phyloP scores from a whole-genome alignment of 2,888 invertebrate species.

The Drosophila barbarae region DNA sequence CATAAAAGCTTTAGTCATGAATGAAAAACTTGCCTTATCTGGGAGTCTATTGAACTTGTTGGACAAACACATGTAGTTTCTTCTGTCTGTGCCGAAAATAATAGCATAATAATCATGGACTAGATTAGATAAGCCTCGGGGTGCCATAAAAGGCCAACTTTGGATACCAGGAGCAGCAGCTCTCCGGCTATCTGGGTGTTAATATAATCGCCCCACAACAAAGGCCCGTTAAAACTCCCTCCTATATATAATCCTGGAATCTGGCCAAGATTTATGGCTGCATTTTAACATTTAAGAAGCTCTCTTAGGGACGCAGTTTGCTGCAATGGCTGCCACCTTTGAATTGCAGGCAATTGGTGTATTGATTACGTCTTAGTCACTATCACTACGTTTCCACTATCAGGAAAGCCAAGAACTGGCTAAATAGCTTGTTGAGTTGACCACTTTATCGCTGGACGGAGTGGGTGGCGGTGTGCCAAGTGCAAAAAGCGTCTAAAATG shows the following conservation, averaged over 20 bases:
- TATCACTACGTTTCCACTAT: constrained; percentile 18
- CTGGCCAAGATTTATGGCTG: constrained; percentile 15
- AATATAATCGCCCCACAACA: constrained; percentile 12
- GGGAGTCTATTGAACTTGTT: constrained; percentile 16
- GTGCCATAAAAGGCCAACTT: constrained; percentile 17
- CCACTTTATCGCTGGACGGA: constrained; percentile 40
- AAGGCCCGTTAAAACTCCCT: constrained; percentile 14
- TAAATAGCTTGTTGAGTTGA: constrained; percentile 18
- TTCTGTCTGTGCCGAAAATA: constrained; percentile 40
- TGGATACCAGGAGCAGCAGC: constrained; percentile 15
- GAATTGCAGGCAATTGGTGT: constrained; percentile 12
- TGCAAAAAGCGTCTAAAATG: constrained; percentile 54
- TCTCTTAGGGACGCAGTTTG: not conserved
- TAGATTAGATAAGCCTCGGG: constrained; percentile 28
- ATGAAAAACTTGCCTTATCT: constrained; percentile 34
- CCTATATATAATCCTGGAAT: constrained; percentile 15
- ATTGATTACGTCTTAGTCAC: constrained; percentile 38
- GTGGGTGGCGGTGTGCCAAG: constrained; percentile 47
- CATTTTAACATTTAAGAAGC: constrained; percentile 1
- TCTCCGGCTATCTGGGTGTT: constrained; percentile 8
- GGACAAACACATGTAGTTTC: constrained; percentile 31
- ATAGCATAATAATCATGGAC: constrained; percentile 22
- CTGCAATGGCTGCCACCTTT: constrained; percentile 19
- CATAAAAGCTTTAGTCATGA: constrained; percentile 46
- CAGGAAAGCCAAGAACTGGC: constrained; percentile 1